Conservation (phyloP, 1,140 invertebrate genomes). For the Cydia fagiglandana region DNA sequence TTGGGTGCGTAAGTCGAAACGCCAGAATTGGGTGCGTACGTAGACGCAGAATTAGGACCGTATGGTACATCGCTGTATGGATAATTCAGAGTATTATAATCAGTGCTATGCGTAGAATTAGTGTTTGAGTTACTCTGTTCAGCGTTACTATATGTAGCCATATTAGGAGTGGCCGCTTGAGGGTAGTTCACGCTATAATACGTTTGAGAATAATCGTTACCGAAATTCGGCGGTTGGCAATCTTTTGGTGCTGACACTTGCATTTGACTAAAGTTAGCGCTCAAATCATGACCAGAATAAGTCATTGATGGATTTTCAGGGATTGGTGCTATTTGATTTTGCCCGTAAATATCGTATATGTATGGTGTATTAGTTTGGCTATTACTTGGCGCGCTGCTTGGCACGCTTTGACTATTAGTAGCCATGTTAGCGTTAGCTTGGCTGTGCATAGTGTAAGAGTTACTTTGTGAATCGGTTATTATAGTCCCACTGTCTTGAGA, state of each 20-base stretch:
- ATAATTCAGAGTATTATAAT: constrained; percentile 58
- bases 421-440: constrained; percentile 40
- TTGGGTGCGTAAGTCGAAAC: neutral
- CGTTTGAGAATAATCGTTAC: constrained; percentile 45
- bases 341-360: constrained; percentile 10
- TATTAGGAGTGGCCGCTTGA: constrained; percentile 52
- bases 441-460: constrained; percentile 39
- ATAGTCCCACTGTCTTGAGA: constrained; percentile 54
- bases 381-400: neutral
- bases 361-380: neutral
- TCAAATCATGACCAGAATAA: constrained; percentile 49
- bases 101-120: constrained; percentile 47
- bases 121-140: constrained; percentile 48
- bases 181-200: constrained; percentile 66
- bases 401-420: neutral
- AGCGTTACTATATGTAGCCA: constrained; percentile 57
- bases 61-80: constrained; percentile 45
- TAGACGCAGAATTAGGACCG: neutral
- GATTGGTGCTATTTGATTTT: constrained; percentile 38
- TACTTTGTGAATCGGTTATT: constrained; percentile 58
- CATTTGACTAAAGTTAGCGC: constrained; percentile 63
- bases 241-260: constrained; percentile 57
- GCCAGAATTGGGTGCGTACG: neutral
- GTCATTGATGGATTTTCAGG: constrained; percentile 36
- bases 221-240: neutral